Conservation (phyloP, 2,888 invertebrate species). For the Ichneumoninae sp. region DNA sequence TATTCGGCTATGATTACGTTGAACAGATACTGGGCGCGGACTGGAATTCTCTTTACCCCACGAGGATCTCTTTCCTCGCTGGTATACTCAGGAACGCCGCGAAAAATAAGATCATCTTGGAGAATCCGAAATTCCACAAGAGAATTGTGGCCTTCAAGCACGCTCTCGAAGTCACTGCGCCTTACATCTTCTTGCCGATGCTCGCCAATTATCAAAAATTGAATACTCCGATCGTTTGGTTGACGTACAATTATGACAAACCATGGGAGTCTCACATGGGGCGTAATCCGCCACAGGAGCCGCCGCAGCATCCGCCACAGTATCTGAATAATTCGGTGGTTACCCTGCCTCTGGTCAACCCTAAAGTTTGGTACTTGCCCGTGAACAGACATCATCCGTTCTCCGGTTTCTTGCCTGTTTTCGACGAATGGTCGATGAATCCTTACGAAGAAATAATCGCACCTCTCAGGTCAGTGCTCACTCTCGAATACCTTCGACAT, state of each 20-base stretch:
- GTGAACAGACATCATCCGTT: slow-evolving; percentile 66
- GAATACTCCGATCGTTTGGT: slow-evolving; percentile 56
- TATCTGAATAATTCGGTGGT: background rate
- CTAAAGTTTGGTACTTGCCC: slow-evolving; percentile 62
- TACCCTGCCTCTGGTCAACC: slow-evolving; percentile 67
- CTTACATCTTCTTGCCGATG: slow-evolving; percentile 64
- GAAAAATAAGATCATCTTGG: slow-evolving; percentile 31
- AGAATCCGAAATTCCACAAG: background rate
- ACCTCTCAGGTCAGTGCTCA: slow-evolving; percentile 58
- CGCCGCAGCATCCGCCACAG: slow-evolving; percentile 5
- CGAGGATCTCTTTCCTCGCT: slow-evolving; percentile 62
- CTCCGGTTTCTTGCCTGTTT: slow-evolving; percentile 62
- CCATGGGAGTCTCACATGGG: slow-evolving; percentile 22
- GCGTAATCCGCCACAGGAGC: slow-evolving; percentile 13
- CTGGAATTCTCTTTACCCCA: slow-evolving; percentile 56
- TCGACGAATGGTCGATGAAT: background rate
- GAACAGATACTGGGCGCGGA: slow-evolving; percentile 51
- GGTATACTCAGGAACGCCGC: slow-evolving; percentile 57
- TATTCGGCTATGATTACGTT: slow-evolving; percentile 57
- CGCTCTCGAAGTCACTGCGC: slow-evolving; percentile 61
- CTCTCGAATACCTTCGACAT: slow-evolving; percentile 5
- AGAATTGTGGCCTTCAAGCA: slow-evolving; percentile 48
- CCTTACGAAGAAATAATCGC: slow-evolving; percentile 32
- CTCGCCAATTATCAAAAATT: slow-evolving; percentile 54
- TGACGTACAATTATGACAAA: slow-evolving; percentile 56